Base-by-base conservation (phyloP, 2,113 vertebrate genomes). In the Neotragus moschatus region DNA sequence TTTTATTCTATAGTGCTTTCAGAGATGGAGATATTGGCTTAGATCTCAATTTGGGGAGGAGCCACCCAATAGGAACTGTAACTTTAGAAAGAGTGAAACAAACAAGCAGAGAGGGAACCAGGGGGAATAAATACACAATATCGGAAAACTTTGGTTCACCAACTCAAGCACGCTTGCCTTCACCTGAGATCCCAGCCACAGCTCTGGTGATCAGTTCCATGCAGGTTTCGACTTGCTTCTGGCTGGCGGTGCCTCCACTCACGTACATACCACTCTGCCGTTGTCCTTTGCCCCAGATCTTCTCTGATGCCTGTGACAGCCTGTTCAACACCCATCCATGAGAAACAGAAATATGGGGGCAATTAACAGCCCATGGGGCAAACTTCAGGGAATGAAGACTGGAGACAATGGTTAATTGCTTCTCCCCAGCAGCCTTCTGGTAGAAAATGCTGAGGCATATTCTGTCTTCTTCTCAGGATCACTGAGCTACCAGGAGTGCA, bases 261-360 rank as follows among this genome's bases (percentile, higher is more conserved):
- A 9, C 0, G 3, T 11, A 6, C 36, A 7, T 16, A 11, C 15
- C 30, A 10, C 4, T 21, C 17, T 23, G 49, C 3, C 21, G 16
- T 30, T 13, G 6, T 17, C 30, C 14, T 36, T 47, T 55, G 19
- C 53, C 55, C 77, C 43, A 53, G 47, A 12, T 51, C 26, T 15
- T 73, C 87, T 91, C 60, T 36, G 11, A 80, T 91, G 17, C 66
- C 47, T 28, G 25, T 39, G 63, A 49, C 66, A 80, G 36, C 33
- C 63, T 70, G 55, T 53, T 93, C 66, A 63, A 51, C 47, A 33
- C 16, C 16, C 25, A n/a, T 21, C 14, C 66, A 6, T 10, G 56
- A 55, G 58, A 47, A 56, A 60, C n/a, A 75, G 61, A 17, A 8
- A 28, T 11, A 21, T 43, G 39, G 23, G 21, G 33, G 15, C 39